Base-by-base conservation (phyloP, 2,797 vertebrate species). In the Coregonus ussuriensis region DNA sequence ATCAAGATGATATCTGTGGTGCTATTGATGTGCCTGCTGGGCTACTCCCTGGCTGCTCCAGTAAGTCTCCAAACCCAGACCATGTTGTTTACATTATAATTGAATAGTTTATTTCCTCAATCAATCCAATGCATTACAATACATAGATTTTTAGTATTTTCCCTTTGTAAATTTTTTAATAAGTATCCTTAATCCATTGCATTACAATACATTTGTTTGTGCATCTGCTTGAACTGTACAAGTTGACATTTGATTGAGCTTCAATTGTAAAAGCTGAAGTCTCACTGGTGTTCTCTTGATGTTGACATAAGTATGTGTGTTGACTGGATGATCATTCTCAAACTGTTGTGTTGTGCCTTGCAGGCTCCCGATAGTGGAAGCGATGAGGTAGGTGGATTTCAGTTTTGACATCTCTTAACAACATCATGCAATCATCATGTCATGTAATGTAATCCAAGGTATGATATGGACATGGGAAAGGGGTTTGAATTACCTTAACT, bases 331-430 rank as follows among this genome's bases (percentile, higher is more conserved):
- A 69, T 68, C 18, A 59, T 37, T 37, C 71, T 72, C 4, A n/a
- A 70, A 70, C 18, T 6, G 3, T 9, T n/a, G 3, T 74, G 33
- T 51, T 62, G 78, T 81, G 65, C 35, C 87, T 81, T 81, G 9
- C 79, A 94, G 94, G 89, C 72, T 63, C 82, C 77, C 9, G 87
- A 83, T 0, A 93, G 91, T 71, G 87, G 87, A 52, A 94, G 91
- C 74, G 84, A 80, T 54, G 93, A 95, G 90, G 92, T 93, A 88
- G 84, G 81, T 37, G 4, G 2, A 15, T 7, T 75, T 25, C n/a
- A 56, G 56, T 47, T 29, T 35, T 37, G 25, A 54, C n/a, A 54
- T 33, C 5, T 77, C 33, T 37, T 54, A 15, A 75, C 16, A 31
- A 29, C 63, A 53, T 29, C 14, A 31, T 71, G 51, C 31, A 3